These are phyloP conservation scores for Rhynchomys soricoides DNA, from an alignment of 2,113 vertebrate species.

Conservation along the genomic window DNA sequence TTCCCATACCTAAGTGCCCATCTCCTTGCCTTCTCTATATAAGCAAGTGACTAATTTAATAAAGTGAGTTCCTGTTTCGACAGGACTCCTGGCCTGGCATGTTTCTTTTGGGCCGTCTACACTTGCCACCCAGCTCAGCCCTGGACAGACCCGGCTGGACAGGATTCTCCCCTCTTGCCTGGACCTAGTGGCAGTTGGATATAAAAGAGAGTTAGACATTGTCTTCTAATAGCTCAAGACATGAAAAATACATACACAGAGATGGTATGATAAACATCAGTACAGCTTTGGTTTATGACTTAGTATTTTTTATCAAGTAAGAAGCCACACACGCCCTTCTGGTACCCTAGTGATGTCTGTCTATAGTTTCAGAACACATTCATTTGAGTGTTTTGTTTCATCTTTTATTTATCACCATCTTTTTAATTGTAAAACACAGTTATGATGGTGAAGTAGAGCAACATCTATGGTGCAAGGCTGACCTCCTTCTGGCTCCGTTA, in stretches of 20 bases:
- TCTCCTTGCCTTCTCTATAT: too few relatives aligned
- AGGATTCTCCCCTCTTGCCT: too few relatives aligned
- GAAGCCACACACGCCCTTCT: neutral
- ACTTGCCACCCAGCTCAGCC: too few relatives aligned
- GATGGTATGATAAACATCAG: neutral
- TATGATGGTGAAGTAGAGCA: neutral
- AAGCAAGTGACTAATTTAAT: too few relatives aligned
- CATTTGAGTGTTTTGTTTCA: neutral
- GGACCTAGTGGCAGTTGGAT: too few relatives aligned
- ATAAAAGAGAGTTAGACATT: neutral
- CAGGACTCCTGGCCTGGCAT: too few relatives aligned
- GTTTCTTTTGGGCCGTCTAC: too few relatives aligned
- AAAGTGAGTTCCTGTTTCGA: too few relatives aligned
- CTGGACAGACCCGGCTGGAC: too few relatives aligned
- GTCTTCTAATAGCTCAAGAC: neutral
- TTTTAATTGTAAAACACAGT: neutral
- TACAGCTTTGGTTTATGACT: neutral
- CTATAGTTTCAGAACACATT: neutral
- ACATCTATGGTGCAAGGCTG: neutral
- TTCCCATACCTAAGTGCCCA: too few relatives aligned
- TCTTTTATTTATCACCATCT: neutral
- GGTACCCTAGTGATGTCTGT: neutral
- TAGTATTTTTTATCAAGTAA: neutral
- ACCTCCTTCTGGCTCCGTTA: neutral
- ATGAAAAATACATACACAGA: neutral